Evolutionary conservation across 2,888 invertebrate species (phyloP), one percentile per base, ranked within the genome.

Genomic region (Catocala nupta): DNA sequence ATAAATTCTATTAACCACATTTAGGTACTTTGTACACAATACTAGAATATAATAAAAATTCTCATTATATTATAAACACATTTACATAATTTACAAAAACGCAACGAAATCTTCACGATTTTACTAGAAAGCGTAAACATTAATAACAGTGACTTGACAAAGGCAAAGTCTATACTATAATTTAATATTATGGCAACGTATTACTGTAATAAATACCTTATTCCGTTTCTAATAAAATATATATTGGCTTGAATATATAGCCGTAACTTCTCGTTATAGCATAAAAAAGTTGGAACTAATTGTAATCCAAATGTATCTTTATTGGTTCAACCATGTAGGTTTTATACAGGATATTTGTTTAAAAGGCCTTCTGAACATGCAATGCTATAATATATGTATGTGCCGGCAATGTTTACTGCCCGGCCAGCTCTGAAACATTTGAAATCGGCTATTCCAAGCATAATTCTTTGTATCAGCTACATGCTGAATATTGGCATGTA

Each of bases 11-110:
- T 65, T 65, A 45, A 53, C 69, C 59, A 66, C 61, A 68, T 71
- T n/a, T 74, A 69, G 66, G 65, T 75, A 75, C 64, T 78, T 69
- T 69, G 67, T 75, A 78, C 75, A 75, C 75, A 67, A 66, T 59
- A 61, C 53, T 61, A 77, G 36, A 65, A 65, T 51, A 66, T 45
- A 58, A 34, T 12, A 13, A 55, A 52, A 33, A 48, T 54, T 25
- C 10, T 51, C n/a, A 13, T 60, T 39, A 55, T 55, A 43, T 10
- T 55, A 36, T 10, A 13, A 56, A 42, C 16, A 54, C 55, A 61
- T 60, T 47, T 58, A 60, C 58, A 74, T 63, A 66, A 64, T 65
- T 74, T 66, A 67, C 64, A 77, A 70, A 68, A 57, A 13, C 43
- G 54, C 48, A 53, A 59, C 25, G 9, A 52, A 52, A 9, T 9